Evolutionary conservation across 1,140 invertebrate species (phyloP).

Genomic region (Pachyrhynchus sulphureomaculatus): DNA sequence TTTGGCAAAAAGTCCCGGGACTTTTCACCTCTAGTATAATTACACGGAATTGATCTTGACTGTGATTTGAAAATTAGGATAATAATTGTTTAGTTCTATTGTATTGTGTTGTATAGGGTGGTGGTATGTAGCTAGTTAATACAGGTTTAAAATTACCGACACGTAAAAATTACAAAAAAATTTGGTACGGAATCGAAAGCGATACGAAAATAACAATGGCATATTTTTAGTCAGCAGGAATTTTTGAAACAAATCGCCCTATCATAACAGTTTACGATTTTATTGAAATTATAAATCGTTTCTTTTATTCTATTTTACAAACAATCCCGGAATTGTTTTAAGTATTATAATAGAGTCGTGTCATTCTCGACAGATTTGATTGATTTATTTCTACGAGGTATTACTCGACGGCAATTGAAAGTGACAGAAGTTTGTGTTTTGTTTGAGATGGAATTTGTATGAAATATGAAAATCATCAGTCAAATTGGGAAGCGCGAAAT

Average conservation of each 20-base stretch:
- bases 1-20: too few species aligned
- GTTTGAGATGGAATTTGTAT: neutral
- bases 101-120: too few species aligned
- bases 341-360: constrained; percentile 20
- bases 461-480: constrained; percentile 15
- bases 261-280: constrained; percentile 21
- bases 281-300: constrained; percentile 18
- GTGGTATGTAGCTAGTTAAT: too few species aligned
- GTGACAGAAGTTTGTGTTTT: constrained; percentile 9
- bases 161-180: constrained; percentile 5
- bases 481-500: neutral
- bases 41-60: too few species aligned
- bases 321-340: constrained; percentile 15
- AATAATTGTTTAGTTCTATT: too few species aligned
- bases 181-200: neutral
- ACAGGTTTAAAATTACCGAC: too few species aligned
- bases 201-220: constrained; percentile 22
- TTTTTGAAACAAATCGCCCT: constrained; percentile 18
- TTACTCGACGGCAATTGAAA: constrained; percentile 1
- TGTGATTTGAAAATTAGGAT: too few species aligned
- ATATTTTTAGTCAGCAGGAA: constrained; percentile 8
- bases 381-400: constrained; percentile 11
- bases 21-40: too few species aligned
- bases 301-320: constrained; percentile 25
- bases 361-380: constrained; percentile 7